Base-by-base conservation (phyloP, 2,888 invertebrate species). In the Spisula solida region DNA sequence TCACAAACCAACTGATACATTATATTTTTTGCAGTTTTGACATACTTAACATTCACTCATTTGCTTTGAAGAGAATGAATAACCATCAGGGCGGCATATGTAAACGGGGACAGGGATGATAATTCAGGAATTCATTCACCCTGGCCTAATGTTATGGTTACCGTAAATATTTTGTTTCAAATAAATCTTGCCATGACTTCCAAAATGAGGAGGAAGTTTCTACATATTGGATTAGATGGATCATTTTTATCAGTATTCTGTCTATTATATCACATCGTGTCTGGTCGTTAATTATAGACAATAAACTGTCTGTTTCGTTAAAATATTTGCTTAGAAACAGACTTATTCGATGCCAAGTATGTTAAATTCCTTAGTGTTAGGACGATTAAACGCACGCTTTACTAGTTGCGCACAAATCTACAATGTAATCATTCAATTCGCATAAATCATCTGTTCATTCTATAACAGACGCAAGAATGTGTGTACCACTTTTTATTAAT, bases 201-300 rank as follows among this genome's bases (percentile, higher is more conserved):
- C 56, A 56, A n/a, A 56, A 20, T 56, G 56, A 56, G 56, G n/a
- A 66, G n/a, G 25, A 25, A 20, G 25, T 41, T 41, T 41, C n/a
- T 8, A 25, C 25, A n/a, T 66, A 25, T 25, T 4, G 25, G 25
- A 66, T 25, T 66, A 25, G 25, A 25, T 25, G 25, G 10, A 25
- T 66, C 60, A 5, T 5, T 25, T 25, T 25, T 66, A 25, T 66
- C n/a, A 66, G 60, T 25, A 12, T 25, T 66, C 25, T 66, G n/a
- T 10, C 60, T 66, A 66, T 66, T 66, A 25, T 8, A 8, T n/a
- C 60, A n/a, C 6, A 25, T 66, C 60, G 10, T 66, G 60, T 66
- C 60, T 66, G 60, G 60, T 66, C 25, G 25, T 66, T 66, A 66
- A 66, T 66, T 66, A 66, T 25, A n/a, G 60, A 25, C n/a, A 66